Evolutionary conservation across 2,113 vertebrate genomes (phyloP), one percentile per base, ranked within the genome.

Genomic region (Hystrix cristata): DNA sequence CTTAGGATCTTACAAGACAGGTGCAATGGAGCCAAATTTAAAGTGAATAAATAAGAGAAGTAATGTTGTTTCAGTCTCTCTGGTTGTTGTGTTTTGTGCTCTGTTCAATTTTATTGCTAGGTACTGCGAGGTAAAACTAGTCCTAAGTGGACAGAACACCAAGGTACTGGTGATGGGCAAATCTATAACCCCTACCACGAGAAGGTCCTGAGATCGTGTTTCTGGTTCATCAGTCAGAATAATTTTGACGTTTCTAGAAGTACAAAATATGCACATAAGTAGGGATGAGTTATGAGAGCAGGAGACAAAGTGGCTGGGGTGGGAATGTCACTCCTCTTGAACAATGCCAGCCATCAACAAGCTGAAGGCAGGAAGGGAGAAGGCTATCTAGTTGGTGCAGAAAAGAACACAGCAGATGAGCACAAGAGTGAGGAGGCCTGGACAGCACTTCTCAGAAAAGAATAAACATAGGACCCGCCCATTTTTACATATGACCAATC

Each of bases 321-420:
- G 62, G 46, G 3, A 15, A n/a, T 0, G 3, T 1, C 2, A 12
- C 43, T 67, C 19, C 29, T 74, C 25, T 8, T 31, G 15, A 27
- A 43, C 25, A 0, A 5, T 15, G 1, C 25, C 51, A 46, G 31
- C 8, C 5, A 64, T 19, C 57, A 29, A 11, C 11, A 43, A 0
- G 10, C 2, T 8, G 46, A 67, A 65, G 6, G 4, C 48, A 15
- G 11, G 34, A 71, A 2, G 19, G 25, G 10, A 29, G 3, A 0
- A 59, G 64, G 7, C 0, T 7, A 23, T 31, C 13, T 5, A 7
- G 1, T 3, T 0, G 1, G 55, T 23, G 9, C 67, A 6, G 14
- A 31, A 16, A 46, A 29, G 31, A 48, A 21, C 2, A 23, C 4
- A 19, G 31, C 38, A 5, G 60, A 16, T 21, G 5, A 14, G 31